Conservation (phyloP, 1,140 invertebrate genomes). For the Ptiloglossa arizonensis region DNA sequence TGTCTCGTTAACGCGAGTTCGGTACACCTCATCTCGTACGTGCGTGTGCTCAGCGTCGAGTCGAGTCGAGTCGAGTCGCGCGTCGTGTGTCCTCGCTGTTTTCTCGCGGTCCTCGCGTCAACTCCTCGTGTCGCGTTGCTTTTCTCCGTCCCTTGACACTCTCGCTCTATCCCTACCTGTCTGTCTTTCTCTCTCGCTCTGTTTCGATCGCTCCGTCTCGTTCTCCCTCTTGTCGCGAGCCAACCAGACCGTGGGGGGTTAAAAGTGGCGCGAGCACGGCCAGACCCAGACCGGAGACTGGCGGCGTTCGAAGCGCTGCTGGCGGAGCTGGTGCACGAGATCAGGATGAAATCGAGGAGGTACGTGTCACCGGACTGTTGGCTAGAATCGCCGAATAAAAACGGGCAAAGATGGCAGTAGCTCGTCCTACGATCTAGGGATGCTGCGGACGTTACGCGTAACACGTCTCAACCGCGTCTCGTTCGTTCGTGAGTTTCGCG, state of each 20-base stretch:
- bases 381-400: slow-evolving; percentile 26
- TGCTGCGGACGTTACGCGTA: slow-evolving; percentile 64
- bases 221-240: not conserved
- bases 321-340: slow-evolving; percentile 46
- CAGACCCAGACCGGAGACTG: slow-evolving; percentile 42
- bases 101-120: no score
- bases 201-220: not conserved
- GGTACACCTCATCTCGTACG: no score
- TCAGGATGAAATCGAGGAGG: slow-evolving; percentile 73
- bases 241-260: slow-evolving; percentile 6
- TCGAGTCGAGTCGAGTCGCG: no score
- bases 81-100: no score
- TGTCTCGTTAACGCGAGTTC: no score
- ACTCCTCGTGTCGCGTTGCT: no score
- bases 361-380: slow-evolving; percentile 54
- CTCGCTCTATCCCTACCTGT: slow-evolving; percentile 6
- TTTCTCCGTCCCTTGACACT: not conserved
- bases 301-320: slow-evolving; percentile 38
- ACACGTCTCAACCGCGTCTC: no score
- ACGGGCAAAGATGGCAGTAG: slow-evolving; percentile 68
- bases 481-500: no score
- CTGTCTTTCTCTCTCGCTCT: not conserved
- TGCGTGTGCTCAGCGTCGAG: no score
- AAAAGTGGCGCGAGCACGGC: slow-evolving; percentile 58
- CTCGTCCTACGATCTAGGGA: slow-evolving; percentile 35